These are phyloP conservation scores for Craterocephalus amniculus DNA, from an alignment of 2,797 vertebrate species.

Conservation along the genomic window DNA sequence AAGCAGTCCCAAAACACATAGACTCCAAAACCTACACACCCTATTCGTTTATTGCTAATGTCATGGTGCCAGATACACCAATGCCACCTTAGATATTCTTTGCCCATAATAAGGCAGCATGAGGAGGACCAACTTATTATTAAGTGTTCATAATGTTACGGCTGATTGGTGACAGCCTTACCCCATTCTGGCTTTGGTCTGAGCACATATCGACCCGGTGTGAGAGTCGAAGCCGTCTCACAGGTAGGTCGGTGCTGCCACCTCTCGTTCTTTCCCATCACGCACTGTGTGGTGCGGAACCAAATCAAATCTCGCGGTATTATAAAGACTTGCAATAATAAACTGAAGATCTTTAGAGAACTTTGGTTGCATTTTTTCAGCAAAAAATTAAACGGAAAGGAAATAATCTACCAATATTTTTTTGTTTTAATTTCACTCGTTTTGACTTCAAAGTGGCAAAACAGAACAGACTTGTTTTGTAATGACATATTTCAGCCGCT, in stretches of 20 bases:
- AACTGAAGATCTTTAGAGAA: too few species aligned
- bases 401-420: not conserved
- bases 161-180: not conserved
- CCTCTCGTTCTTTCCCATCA: slow-evolving; percentile 31
- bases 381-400: not conserved
- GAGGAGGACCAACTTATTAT: not conserved
- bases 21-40: too few species aligned
- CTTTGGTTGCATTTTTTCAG: too few species aligned
- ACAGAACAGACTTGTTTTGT: slow-evolving; percentile 9
- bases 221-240: not conserved
- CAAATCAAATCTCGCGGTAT: not conserved
- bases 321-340: slow-evolving; percentile 12
- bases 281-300: too few species aligned
- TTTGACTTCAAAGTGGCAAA: not conserved
- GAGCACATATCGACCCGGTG: rapidly evolving
- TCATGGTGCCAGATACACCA: not conserved
- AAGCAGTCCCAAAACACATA: too few species aligned
- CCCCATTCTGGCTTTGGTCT: not conserved
- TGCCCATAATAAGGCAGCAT: not conserved
- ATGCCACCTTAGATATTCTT: too few species aligned
- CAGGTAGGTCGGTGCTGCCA: slow-evolving; percentile 53
- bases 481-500: slow-evolving; percentile 9
- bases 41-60: too few species aligned
- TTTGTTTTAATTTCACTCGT: rapidly evolving
- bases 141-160: not conserved